Percentiles rank a stretch among this genome's conserved stretches.
These are phyloP conservation scores for Glaucopsyche alexis DNA, from an alignment of 2,888 invertebrate species.

Conservation along the genomic window DNA sequence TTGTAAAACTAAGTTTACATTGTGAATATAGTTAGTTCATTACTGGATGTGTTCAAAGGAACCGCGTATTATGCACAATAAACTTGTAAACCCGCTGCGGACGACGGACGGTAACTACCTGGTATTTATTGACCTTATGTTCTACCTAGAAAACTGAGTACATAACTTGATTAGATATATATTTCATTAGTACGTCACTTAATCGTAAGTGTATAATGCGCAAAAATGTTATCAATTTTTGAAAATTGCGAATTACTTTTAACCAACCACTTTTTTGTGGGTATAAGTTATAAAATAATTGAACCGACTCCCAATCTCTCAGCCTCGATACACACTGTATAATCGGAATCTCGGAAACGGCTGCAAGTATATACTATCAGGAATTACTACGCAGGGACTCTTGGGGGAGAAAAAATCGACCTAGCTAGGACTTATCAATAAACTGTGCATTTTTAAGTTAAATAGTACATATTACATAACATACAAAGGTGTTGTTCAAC, in stretches of 20 bases:
- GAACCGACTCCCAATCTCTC: too few species aligned
- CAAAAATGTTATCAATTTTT: too few species aligned
- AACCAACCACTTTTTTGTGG: background rate
- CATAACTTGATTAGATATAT: slow-evolving; percentile 4
- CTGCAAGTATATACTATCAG: too few species aligned
- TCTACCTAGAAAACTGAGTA: slow-evolving; percentile 23
- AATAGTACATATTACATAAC: too few species aligned
- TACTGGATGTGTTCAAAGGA: slow-evolving; percentile 45
- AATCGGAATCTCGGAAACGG: too few species aligned
- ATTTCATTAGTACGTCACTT: background rate
- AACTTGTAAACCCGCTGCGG: slow-evolving; percentile 53
- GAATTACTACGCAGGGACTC: too few species aligned
- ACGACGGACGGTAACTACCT: slow-evolving; percentile 43
- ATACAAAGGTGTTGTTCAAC: too few species aligned
- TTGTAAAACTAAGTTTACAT: slow-evolving; percentile 38
- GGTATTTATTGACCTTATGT: slow-evolving; percentile 13
- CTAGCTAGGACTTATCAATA: too few species aligned
- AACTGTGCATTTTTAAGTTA: too few species aligned
- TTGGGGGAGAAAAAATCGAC: too few species aligned
- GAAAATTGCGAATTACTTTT: background rate
- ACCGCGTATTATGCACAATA: slow-evolving; percentile 59
- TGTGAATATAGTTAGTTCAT: slow-evolving; percentile 47
- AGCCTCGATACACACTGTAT: too few species aligned
- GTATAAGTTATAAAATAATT: too few species aligned
- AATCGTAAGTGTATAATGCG: background rate